Conservation (phyloP, 2,797 vertebrate species). For the Hemibagrus guttatus region DNA sequence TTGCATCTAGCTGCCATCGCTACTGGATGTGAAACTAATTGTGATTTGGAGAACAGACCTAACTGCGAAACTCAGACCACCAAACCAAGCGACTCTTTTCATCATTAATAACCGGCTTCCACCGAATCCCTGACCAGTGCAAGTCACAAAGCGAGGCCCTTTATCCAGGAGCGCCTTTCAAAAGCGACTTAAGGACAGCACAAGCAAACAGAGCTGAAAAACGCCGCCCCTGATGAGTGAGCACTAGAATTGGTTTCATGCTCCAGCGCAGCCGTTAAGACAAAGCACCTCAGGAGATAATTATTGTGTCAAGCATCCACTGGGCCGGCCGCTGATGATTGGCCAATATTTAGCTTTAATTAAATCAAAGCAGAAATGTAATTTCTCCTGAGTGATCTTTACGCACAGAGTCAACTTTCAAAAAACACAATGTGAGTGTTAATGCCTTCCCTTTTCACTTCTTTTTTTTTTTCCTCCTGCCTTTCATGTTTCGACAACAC, state of each 20-base stretch:
- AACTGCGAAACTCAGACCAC: slow-evolving; percentile 26
- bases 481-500: slow-evolving; percentile 20
- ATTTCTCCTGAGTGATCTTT: slow-evolving; percentile 79
- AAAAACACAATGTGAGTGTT: slow-evolving; percentile 68
- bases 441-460: slow-evolving; percentile 65
- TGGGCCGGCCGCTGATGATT: slow-evolving; percentile 75
- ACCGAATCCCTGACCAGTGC: slow-evolving; percentile 34
- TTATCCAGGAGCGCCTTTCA: slow-evolving; percentile 40
- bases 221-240: slow-evolving; percentile 69
- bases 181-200: slow-evolving; percentile 60
- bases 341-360: slow-evolving; percentile 85
- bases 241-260: slow-evolving; percentile 79
- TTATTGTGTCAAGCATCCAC: slow-evolving; percentile 81
- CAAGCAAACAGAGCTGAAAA: slow-evolving; percentile 67
- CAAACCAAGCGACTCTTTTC: slow-evolving; percentile 52
- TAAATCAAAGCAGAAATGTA: slow-evolving; percentile 84
- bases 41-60: slow-evolving; percentile 30
- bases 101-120: slow-evolving; percentile 41
- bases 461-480: neutral
- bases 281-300: slow-evolving; percentile 84
- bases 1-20: slow-evolving; percentile 46
- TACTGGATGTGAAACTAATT: slow-evolving; percentile 33
- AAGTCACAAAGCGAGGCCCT: slow-evolving; percentile 43
- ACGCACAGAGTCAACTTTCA: slow-evolving; percentile 67
- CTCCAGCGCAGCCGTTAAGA: slow-evolving; percentile 81